Conservation (phyloP, 1,140 invertebrate genomes). For the Trichogramma pretiosum region DNA sequence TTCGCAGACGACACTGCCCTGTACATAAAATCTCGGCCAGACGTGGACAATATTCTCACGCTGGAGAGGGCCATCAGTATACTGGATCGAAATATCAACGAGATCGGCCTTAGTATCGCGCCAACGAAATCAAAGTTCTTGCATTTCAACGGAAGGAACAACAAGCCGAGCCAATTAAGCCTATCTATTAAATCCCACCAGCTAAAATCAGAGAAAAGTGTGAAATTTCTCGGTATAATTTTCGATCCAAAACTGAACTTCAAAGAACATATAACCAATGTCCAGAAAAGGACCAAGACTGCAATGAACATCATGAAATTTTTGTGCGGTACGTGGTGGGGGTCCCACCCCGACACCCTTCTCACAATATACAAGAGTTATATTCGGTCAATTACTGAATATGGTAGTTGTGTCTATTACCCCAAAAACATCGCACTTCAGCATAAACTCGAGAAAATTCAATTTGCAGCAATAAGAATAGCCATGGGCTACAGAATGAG, state of each 20-base stretch:
- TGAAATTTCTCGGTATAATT: not conserved
- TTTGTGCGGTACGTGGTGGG: slow-evolving; percentile 6
- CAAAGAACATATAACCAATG: not conserved
- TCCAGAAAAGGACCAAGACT: not conserved
- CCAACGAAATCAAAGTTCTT: not conserved
- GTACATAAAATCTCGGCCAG: not conserved
- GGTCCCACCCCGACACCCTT: not conserved
- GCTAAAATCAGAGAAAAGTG: not conserved
- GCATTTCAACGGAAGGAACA: not conserved
- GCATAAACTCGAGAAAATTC: not conserved
- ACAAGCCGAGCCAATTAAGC: not conserved
- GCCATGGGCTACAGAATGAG: not conserved
- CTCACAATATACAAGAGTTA: slow-evolving; percentile 3
- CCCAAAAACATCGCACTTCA: not conserved
- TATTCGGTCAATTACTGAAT: slow-evolving; percentile 3
- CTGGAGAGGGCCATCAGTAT: not conserved
- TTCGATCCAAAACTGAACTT: not conserved
- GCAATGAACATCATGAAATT: slow-evolving; percentile 6
- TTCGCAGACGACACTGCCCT: slow-evolving; percentile 3
- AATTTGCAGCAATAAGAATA: not conserved
- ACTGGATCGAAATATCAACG: not conserved
- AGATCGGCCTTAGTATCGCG: not conserved
- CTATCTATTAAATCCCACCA: not conserved
- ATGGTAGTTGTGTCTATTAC: slow-evolving; percentile 2
- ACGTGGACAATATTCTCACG: not conserved